Evolutionary conservation across 2,113 vertebrate species (phyloP).

Genomic region (Coracopsis vasa): DNA sequence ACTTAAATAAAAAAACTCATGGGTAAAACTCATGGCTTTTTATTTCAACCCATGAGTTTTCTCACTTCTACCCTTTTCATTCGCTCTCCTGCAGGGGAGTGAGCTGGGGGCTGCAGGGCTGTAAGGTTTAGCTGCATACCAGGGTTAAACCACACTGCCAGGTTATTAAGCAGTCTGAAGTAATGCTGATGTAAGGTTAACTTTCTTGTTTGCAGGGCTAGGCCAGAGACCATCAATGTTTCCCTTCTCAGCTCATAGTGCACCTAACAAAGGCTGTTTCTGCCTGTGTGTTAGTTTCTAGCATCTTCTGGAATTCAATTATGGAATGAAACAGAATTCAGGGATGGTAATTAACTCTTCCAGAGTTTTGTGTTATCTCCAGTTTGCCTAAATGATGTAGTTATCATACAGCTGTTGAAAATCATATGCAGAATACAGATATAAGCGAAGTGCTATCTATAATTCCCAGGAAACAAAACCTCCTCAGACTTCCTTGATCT

Average conservation of each 20-base stretch:
- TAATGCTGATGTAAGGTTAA: background rate
- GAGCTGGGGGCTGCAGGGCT: rapidly evolving
- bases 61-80: background rate
- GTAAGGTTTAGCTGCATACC: background rate
- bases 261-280: background rate
- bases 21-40: background rate
- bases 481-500: background rate
- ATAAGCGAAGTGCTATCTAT: background rate
- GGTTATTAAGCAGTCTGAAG: background rate
- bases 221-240: background rate
- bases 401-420: background rate
- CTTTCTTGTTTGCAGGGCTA: background rate
- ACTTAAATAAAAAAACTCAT: too few relatives aligned
- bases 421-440: background rate
- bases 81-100: background rate
- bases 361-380: background rate
- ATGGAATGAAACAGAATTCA: background rate
- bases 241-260: background rate
- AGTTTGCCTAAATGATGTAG: background rate
- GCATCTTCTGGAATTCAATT: background rate
- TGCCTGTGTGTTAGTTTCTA: background rate
- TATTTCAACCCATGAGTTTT: background rate
- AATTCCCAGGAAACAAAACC: background rate
- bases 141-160: rapidly evolving
- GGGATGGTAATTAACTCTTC: background rate